Evolutionary conservation across 2,888 invertebrate species (phyloP).

Genomic region (Hydrotaea cyrtoneurina): DNA sequence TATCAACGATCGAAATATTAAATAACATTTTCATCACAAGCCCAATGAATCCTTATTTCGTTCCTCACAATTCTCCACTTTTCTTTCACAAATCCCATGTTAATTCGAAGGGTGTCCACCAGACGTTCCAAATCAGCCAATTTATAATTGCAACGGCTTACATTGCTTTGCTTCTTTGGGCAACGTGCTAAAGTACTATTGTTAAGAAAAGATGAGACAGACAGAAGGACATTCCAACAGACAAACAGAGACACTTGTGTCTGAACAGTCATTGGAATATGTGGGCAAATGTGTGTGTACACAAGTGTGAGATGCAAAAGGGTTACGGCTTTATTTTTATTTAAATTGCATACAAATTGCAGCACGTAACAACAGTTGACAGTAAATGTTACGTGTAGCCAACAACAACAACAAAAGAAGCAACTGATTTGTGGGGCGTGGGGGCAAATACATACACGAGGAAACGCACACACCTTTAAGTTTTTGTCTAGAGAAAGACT

Average conservation of each 20-base stretch:
- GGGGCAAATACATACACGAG: not conserved
- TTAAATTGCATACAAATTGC: slow-evolving; percentile 70
- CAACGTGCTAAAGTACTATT: slow-evolving; percentile 58
- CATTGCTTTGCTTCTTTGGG: not conserved
- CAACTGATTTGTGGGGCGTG: not conserved
- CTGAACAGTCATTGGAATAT: slow-evolving; percentile 31
- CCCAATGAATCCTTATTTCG: no score
- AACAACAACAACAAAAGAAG: slow-evolving; percentile 39
- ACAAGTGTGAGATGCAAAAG: not conserved
- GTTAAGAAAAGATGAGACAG: slow-evolving; percentile 29
- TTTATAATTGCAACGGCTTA: slow-evolving; percentile 19
- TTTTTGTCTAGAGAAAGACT: slow-evolving; percentile 9
- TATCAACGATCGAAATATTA: no score
- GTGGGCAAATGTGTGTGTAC: not conserved
- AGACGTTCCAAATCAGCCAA: not conserved
- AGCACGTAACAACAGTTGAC: slow-evolving; percentile 70
- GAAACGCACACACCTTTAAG: slow-evolving; percentile 22
- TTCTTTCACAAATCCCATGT: no score
- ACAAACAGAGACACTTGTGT: slow-evolving; percentile 33
- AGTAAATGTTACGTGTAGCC: slow-evolving; percentile 59
- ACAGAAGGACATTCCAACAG: slow-evolving; percentile 4
- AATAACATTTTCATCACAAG: no score
- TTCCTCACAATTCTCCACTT: no score
- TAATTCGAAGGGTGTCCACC: no score
- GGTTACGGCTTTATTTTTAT: slow-evolving; percentile 53